Conservation (phyloP, 2,797 vertebrate genomes). For the Monodelphis domestica region DNA sequence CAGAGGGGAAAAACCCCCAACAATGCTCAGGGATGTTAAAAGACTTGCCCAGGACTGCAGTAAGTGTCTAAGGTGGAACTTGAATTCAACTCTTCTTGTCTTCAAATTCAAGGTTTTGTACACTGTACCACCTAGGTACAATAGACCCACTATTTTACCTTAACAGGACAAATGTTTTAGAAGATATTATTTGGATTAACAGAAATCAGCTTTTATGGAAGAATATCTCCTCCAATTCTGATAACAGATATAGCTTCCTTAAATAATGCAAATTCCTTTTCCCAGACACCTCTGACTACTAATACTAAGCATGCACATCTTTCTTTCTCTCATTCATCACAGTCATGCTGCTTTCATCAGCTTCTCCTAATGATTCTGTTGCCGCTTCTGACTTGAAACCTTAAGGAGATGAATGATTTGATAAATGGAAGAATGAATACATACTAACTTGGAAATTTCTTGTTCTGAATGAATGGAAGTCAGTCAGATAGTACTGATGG, state of each 20-base stretch:
- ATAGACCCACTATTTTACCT: conserved; percentile 12
- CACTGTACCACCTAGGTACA: background rate
- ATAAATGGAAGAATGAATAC: conserved; percentile 65
- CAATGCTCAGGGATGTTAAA: background rate
- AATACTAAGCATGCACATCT: conserved; percentile 65
- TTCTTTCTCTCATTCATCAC: conserved; percentile 71
- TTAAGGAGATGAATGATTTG: conserved; percentile 75
- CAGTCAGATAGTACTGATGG: conserved; percentile 53
- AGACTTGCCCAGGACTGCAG: background rate
- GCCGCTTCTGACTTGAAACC: conserved; percentile 71
- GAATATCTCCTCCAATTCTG: background rate
- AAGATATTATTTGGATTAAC: background rate
- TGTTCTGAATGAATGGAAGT: conserved; percentile 56
- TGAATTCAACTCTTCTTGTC: background rate
- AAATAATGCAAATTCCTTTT: conserved; percentile 54
- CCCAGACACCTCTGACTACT: conserved; percentile 66
- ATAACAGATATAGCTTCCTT: background rate
- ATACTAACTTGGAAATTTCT: conserved; percentile 66
- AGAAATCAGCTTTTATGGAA: background rate
- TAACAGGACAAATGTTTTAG: background rate
- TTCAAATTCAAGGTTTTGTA: background rate
- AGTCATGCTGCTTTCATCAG: conserved; percentile 74
- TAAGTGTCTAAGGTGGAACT: background rate
- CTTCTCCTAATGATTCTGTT: conserved; percentile 72
- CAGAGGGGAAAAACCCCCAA: background rate